These are phyloP conservation scores for Yponomeuta cagnagella DNA, from an alignment of 2,888 invertebrate species.

Conservation along the genomic window DNA sequence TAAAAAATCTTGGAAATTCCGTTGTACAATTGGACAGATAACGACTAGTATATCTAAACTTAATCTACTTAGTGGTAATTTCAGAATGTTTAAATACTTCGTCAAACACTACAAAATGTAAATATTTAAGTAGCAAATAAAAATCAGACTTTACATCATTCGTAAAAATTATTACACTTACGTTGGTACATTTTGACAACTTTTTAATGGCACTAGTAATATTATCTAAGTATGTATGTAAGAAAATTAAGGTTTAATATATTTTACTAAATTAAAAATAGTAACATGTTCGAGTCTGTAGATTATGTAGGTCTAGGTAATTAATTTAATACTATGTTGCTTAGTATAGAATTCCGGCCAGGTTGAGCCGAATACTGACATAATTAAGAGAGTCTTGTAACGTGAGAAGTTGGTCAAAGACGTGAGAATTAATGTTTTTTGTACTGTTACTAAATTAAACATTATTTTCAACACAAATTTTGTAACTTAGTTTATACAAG, in stretches of 20 bases:
- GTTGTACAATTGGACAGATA: conserved; percentile 1
- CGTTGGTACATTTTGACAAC: conserved; percentile 1
- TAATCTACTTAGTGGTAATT: conserved; percentile 8
- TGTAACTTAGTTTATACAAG: too few species aligned
- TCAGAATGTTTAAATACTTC: conserved; percentile 7
- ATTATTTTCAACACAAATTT: too few species aligned
- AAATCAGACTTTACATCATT: conserved; percentile 22
- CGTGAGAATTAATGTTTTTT: too few species aligned
- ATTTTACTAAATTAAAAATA: conserved; percentile 4
- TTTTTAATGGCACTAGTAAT: conserved; percentile 19
- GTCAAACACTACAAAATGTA: conserved; percentile 1
- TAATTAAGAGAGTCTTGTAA: too few species aligned
- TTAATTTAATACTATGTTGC: too few species aligned
- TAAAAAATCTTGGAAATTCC: background rate
- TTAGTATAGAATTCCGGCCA: too few species aligned
- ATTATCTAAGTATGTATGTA: background rate
- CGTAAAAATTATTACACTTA: background rate
- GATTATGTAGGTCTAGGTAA: background rate
- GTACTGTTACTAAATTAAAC: too few species aligned
- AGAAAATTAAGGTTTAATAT: background rate
- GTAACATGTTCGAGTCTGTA: conserved; percentile 6
- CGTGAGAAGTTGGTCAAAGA: too few species aligned
- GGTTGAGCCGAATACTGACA: too few species aligned
- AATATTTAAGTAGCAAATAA: conserved; percentile 18
- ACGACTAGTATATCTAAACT: conserved; percentile 6